Evolutionary conservation across 1,140 invertebrate species (phyloP).

Genomic region (Berghia stephanieae): DNA sequence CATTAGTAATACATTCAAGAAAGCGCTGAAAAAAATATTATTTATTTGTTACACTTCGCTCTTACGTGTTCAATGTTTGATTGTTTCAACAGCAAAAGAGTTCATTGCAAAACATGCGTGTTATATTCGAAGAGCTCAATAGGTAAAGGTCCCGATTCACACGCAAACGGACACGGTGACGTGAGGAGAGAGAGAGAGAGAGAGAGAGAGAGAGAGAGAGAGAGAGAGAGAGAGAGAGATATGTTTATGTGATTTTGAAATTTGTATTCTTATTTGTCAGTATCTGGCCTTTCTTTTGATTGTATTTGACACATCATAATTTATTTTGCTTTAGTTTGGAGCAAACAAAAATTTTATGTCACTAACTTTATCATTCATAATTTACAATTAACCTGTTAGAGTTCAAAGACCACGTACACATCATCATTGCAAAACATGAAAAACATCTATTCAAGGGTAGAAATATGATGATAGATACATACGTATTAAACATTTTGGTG

Average conservation of each 20-base stretch:
- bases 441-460: neutral
- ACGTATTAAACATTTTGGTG: too few relatives aligned
- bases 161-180: neutral
- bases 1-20: too few relatives aligned
- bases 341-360: neutral
- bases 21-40: too few relatives aligned
- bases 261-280: neutral
- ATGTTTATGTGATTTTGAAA: neutral
- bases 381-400: neutral
- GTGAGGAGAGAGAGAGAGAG: neutral
- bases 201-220: constrained; percentile 6
- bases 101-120: too few relatives aligned
- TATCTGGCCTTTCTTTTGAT: neutral
- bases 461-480: too few relatives aligned
- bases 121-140: too few relatives aligned
- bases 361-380: neutral
- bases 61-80: too few relatives aligned
- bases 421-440: neutral
- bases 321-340: neutral
- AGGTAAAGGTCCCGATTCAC: too few relatives aligned
- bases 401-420: too few relatives aligned
- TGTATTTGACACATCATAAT: constrained; percentile 6
- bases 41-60: too few relatives aligned
- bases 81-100: too few relatives aligned
- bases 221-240: neutral